Conservation (phyloP, 2,113 vertebrate species). For the Corydoras maculifer region DNA sequence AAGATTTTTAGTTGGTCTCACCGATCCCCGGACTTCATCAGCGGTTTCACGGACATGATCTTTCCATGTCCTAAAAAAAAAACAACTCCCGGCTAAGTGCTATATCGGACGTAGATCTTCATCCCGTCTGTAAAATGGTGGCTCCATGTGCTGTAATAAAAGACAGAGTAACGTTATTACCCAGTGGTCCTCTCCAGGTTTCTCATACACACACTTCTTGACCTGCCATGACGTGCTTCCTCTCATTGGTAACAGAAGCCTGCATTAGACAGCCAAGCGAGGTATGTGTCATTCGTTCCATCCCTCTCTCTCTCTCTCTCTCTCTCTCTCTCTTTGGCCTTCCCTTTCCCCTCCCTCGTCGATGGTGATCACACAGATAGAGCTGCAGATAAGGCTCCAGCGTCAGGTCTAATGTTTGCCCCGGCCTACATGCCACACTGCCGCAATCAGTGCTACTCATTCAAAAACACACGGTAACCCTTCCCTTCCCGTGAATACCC, state of each 20-base stretch:
- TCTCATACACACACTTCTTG: slow-evolving; percentile 16
- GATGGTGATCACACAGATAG: slow-evolving; percentile 43
- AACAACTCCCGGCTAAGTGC: too few species aligned
- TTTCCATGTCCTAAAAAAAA: too few species aligned
- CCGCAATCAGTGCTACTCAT: slow-evolving; percentile 28
- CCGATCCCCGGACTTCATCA: not conserved
- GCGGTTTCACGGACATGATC: slow-evolving; percentile 28
- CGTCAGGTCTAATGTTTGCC: slow-evolving; percentile 33
- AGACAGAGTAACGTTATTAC: slow-evolving; percentile 15
- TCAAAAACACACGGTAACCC: slow-evolving; percentile 10
- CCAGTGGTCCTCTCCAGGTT: slow-evolving; percentile 20
- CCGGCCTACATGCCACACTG: slow-evolving; percentile 24
- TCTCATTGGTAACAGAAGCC: slow-evolving; percentile 51
- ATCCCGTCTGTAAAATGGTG: slow-evolving; percentile 5
- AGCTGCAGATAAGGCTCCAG: slow-evolving; percentile 36
- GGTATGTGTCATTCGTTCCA: slow-evolving; percentile 56
- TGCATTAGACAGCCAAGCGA: slow-evolving; percentile 41
- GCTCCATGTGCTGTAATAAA: not conserved
- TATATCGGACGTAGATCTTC: not conserved
- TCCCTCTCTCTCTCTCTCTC: slow-evolving; percentile 17
- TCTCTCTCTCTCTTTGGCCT: not conserved
- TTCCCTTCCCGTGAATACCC: too few species aligned
- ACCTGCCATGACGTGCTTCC: slow-evolving; percentile 33
- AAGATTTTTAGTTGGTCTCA: not conserved
- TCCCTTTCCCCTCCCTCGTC: slow-evolving; percentile 3